Evolutionary conservation across 2,888 invertebrate species (phyloP).

Genomic region (Andrena fulva): DNA sequence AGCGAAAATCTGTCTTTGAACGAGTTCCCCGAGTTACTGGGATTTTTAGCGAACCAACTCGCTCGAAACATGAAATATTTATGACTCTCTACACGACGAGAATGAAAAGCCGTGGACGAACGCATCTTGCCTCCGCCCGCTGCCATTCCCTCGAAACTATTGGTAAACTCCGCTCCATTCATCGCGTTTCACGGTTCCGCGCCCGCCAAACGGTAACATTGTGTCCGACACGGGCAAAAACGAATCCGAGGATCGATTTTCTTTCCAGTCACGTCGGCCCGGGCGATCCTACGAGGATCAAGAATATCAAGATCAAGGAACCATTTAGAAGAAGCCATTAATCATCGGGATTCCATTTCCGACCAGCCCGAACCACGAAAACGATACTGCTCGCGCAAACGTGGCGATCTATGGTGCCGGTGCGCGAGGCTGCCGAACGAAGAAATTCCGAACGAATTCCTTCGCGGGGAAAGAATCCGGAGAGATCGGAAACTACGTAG

Average conservation of each 20-base stretch:
- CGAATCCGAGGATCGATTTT: not conserved
- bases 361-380: not conserved
- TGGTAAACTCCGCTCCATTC: conserved; percentile 33
- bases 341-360: not conserved
- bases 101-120: not conserved
- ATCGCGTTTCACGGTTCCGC: conserved; percentile 26
- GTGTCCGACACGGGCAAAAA: conserved; percentile 21
- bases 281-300: no score
- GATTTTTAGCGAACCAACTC: not conserved
- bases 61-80: conserved; percentile 23
- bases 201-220: conserved; percentile 9
- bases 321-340: not conserved
- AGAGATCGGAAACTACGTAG: not conserved
- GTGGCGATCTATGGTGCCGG: no score
- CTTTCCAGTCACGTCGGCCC: conserved; percentile 7
- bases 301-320: not conserved
- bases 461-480: not conserved
- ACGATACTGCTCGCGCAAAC: not conserved
- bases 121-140: not conserved
- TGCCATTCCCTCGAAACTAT: conserved; percentile 3
- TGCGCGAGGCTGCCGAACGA: not conserved
- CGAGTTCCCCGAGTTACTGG: not conserved
- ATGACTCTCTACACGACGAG: not conserved
- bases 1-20: not conserved
- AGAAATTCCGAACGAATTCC: not conserved